Evolutionary conservation across 2,888 invertebrate genomes (phyloP).

Genomic region (Crepidodera aurea): DNA sequence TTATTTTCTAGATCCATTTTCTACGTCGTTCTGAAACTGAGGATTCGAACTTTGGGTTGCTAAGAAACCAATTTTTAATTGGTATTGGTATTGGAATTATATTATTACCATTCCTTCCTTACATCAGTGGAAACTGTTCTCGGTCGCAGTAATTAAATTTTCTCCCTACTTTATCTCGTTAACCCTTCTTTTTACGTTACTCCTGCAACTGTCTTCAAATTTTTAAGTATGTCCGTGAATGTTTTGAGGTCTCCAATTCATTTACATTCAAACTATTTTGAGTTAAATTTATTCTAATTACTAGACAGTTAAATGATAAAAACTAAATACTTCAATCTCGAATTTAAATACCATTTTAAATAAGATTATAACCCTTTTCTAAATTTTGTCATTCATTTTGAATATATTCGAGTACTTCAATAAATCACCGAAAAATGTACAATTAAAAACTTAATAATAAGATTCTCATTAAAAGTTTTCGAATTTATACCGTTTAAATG

Average conservation of each 20-base stretch:
- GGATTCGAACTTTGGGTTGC: conserved; percentile 21
- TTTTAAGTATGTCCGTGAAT: conserved; percentile 7
- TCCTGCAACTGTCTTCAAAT: conserved; percentile 23
- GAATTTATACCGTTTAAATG: no score
- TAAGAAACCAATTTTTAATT: conserved; percentile 26
- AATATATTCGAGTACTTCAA: no score
- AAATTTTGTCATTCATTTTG: no score
- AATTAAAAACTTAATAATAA: no score
- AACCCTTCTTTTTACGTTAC: conserved; percentile 31
- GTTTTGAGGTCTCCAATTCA: neutral
- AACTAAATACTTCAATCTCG: no score
- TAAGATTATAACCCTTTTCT: no score
- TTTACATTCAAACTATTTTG: neutral
- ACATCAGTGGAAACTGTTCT: conserved; percentile 29
- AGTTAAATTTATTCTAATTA: no score
- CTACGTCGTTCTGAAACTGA: neutral
- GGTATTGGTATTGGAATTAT: conserved; percentile 27
- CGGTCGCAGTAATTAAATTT: conserved; percentile 32
- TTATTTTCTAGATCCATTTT: conserved; percentile 8
- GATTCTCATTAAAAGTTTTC: no score
- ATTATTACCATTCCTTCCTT: conserved; percentile 30
- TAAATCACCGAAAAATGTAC: no score
- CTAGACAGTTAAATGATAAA: no score
- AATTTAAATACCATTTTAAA: no score
- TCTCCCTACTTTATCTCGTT: conserved; percentile 32